These are phyloP conservation scores for Astatotilapia flaviijosephi DNA, from an alignment of 2,113 vertebrate species.

Conservation along the genomic window DNA sequence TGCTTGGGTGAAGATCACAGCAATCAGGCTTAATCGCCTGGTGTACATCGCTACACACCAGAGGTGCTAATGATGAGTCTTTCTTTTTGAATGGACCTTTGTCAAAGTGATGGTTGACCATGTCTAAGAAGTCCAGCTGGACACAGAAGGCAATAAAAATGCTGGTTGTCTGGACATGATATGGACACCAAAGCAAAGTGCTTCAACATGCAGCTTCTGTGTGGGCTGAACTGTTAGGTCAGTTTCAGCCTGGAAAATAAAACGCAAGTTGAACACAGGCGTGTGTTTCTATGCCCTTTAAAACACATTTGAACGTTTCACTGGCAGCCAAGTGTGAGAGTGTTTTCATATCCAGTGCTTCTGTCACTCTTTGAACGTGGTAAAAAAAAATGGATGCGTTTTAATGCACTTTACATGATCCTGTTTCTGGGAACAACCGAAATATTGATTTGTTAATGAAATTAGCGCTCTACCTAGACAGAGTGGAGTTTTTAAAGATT, in stretches of 20 bases:
- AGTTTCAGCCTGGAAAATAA: neutral
- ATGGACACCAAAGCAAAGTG: neutral
- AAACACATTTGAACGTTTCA: rapidly evolving
- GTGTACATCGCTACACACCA: neutral
- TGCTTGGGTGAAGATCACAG: rapidly evolving
- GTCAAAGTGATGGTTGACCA: neutral
- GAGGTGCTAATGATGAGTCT: neutral
- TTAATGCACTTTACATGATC: neutral
- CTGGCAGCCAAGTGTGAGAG: neutral
- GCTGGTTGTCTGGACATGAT: neutral
- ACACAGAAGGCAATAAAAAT: neutral
- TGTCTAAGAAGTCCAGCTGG: neutral
- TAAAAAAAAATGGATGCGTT: neutral
- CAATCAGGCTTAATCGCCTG: neutral
- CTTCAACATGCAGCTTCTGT: rapidly evolving
- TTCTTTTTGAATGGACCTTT: neutral
- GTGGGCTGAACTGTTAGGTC: neutral
- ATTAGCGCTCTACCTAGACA: neutral
- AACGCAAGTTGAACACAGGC: neutral
- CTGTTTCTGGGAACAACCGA: neutral
- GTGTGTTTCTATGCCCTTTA: rapidly evolving
- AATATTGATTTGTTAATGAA: neutral
- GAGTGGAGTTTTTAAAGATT: neutral
- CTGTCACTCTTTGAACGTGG: neutral
- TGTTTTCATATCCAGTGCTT: neutral